phyloP scores from a whole-genome alignment of 2,888 invertebrate species.

The Epiblema foenella region DNA sequence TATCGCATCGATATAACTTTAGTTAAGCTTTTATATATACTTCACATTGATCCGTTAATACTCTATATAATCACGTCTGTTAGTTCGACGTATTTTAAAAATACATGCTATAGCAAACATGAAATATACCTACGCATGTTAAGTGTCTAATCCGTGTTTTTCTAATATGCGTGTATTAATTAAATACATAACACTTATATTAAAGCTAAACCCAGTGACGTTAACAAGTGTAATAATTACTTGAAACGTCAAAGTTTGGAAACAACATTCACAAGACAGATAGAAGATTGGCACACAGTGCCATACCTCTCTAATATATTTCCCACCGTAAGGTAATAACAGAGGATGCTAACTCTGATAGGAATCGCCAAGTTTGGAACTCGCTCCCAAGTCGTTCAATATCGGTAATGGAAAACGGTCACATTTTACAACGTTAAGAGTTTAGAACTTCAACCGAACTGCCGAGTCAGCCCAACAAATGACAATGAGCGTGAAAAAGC shows the following conservation, averaged over 20 bases:
- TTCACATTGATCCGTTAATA: conserved; percentile 14
- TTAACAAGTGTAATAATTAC: neutral
- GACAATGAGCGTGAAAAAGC: conserved; percentile 71
- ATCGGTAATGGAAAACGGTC: conserved; percentile 47
- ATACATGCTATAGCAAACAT: neutral
- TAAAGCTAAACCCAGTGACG: neutral
- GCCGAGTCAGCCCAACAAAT: conserved; percentile 72
- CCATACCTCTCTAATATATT: neutral
- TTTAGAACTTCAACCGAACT: conserved; percentile 50
- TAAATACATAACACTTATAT: no score
- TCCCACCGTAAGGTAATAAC: conserved; percentile 42
- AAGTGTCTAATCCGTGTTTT: neutral
- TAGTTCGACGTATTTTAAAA: neutral
- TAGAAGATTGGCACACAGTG: neutral
- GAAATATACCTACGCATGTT: neutral
- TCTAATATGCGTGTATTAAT: neutral
- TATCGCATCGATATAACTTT: conserved; percentile 23
- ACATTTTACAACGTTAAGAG: conserved; percentile 44
- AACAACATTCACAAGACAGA: neutral
- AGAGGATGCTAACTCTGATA: conserved; percentile 55
- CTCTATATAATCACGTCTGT: neutral
- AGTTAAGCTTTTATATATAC: conserved; percentile 18
- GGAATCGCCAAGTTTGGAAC: conserved; percentile 62
- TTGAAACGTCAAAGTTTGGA: neutral
- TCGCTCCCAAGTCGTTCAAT: conserved; percentile 43